phyloP scores from a whole-genome alignment of 2,888 invertebrate species.

The Acheta domesticus region DNA sequence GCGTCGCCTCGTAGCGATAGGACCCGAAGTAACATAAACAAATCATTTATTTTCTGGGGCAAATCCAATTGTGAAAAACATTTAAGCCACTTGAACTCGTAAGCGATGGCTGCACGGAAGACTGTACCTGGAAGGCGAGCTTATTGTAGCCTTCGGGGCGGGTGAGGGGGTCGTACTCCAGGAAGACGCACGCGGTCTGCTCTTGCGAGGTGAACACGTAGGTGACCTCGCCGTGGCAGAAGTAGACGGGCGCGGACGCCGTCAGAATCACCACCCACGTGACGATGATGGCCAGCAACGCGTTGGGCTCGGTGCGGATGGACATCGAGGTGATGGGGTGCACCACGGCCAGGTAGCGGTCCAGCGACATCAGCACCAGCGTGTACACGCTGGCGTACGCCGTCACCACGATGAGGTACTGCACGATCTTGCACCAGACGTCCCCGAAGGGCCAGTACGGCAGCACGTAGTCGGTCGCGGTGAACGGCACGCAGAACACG shows the following conservation, averaged over 20 bases:
- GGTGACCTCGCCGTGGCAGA: slow-evolving; percentile 71
- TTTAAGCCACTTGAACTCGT: not conserved
- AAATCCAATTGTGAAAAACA: no score
- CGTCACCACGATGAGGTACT: slow-evolving; percentile 87
- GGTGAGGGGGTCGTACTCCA: slow-evolving; percentile 49
- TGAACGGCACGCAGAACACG: slow-evolving; percentile 90
- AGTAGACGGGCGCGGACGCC: slow-evolving; percentile 71
- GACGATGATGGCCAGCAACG: slow-evolving; percentile 70
- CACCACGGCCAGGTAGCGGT: slow-evolving; percentile 88
- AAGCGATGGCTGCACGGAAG: not conserved
- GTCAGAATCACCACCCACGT: slow-evolving; percentile 79
- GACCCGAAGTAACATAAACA: no score
- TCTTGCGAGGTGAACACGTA: slow-evolving; percentile 61
- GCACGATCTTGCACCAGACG: slow-evolving; percentile 84
- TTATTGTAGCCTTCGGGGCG: slow-evolving; percentile 42
- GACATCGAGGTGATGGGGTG: slow-evolving; percentile 88
- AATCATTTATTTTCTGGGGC: no score
- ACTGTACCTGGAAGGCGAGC: slow-evolving; percentile 43
- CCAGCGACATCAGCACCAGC: slow-evolving; percentile 87
- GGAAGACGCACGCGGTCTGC: slow-evolving; percentile 67
- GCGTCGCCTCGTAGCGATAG: no score
- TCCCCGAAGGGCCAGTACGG: slow-evolving; percentile 89
- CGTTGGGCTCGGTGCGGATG: slow-evolving; percentile 76
- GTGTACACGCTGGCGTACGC: slow-evolving; percentile 93
- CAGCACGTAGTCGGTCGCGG: slow-evolving; percentile 84